A percentile compares a stretch with the other conserved stretches of the same genome.
Conservation (phyloP, 2,113 vertebrate species). For the Eupsittula cactorum region DNA sequence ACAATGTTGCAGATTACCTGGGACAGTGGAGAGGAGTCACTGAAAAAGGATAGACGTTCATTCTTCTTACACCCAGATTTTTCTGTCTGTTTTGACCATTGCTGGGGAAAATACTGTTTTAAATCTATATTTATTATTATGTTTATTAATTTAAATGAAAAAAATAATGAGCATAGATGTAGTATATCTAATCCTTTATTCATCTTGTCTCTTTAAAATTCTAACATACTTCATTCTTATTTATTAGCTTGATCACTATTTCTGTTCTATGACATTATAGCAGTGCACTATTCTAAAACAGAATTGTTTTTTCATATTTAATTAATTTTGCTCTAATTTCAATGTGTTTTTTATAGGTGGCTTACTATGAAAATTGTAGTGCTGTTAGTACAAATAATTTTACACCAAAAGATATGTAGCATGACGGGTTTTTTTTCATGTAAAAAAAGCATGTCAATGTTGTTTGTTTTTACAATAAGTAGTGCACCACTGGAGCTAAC, state of each 20-base stretch:
- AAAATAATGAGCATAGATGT: not conserved
- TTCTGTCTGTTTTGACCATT: not conserved
- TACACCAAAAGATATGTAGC: not conserved
- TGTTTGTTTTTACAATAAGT: not conserved
- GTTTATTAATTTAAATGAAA: not conserved
- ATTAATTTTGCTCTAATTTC: not conserved
- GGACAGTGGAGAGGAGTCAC: not conserved
- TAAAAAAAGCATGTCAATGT: not conserved
- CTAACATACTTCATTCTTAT: not conserved
- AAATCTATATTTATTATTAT: not conserved
- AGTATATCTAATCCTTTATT: not conserved
- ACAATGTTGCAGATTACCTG: rapidly evolving
- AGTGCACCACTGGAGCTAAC: not conserved
- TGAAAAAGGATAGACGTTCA: not conserved
- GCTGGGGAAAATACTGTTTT: not conserved
- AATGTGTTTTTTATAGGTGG: not conserved
- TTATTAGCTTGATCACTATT: not conserved
- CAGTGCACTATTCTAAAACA: not conserved
- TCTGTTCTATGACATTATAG: not conserved
- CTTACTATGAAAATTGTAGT: not conserved
- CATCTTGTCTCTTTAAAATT: not conserved
- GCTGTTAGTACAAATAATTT: not conserved
- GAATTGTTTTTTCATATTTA: not conserved
- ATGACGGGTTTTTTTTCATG: not conserved
- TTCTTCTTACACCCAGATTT: not conserved